A percentile compares a stretch with the other conserved stretches of the same genome.
Conservation (phyloP, 2,113 vertebrate species). For the Marmota flaviventris region DNA sequence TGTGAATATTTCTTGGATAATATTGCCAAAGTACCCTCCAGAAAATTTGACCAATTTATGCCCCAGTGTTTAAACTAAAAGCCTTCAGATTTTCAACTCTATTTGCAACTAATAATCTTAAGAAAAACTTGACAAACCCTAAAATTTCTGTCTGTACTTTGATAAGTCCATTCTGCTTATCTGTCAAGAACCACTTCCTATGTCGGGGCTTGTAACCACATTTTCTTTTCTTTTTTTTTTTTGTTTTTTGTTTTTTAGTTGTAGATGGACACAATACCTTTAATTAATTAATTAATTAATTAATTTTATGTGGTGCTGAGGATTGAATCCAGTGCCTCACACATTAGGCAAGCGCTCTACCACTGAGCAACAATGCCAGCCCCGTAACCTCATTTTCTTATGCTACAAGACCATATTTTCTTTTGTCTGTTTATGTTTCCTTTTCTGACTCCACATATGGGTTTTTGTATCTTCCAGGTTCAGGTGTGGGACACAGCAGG, state of each 20-base stretch:
- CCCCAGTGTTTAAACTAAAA: constrained; percentile 45
- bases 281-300: no score
- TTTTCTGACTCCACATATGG: constrained; percentile 55
- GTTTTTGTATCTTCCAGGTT: constrained; percentile 89
- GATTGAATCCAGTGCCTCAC: no score
- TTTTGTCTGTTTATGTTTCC: not conserved
- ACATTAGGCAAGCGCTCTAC: no score
- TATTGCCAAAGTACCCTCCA: not conserved
- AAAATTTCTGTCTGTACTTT: constrained; percentile 29
- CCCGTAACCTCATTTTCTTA: not conserved
- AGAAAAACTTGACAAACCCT: not conserved
- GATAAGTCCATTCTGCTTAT: constrained; percentile 9
- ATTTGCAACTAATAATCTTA: not conserved
- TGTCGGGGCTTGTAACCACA: not conserved
- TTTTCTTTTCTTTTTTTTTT: not conserved
- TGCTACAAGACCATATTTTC: constrained; percentile 14
- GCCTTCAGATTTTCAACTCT: constrained; percentile 31
- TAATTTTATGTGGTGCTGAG: no score
- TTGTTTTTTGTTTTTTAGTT: no score
- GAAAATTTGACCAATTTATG: not conserved
- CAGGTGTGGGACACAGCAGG: constrained; percentile 99
- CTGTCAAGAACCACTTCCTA: constrained; percentile 29
- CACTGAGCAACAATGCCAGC: no score
- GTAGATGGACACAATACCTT: no score
- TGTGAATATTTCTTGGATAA: constrained; percentile 56